phyloP scores from a whole-genome alignment of 2,888 invertebrate genomes.

The Agonopterix alstromeriana region DNA sequence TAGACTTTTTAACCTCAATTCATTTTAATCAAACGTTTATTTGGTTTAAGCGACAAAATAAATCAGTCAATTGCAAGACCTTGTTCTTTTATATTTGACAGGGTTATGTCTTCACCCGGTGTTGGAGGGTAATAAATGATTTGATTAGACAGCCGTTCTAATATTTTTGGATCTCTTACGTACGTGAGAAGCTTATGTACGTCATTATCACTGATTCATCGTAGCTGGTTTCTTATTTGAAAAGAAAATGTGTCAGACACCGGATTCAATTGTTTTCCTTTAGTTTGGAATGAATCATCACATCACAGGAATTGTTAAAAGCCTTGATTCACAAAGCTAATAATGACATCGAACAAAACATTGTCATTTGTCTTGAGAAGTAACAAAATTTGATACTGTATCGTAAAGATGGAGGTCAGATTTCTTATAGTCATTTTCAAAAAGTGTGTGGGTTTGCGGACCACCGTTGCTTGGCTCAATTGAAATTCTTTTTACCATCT shows the following conservation, averaged over 20 bases:
- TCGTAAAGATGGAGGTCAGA: not conserved
- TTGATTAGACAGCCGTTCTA: constrained; percentile 41
- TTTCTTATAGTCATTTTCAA: constrained; percentile 1
- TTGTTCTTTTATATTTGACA: constrained; percentile 5
- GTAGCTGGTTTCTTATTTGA: not conserved
- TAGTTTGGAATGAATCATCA: not conserved
- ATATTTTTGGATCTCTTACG: constrained; percentile 46
- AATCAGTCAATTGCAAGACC: constrained; percentile 9
- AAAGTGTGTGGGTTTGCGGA: not conserved
- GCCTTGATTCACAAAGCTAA: too few species aligned
- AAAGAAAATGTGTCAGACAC: constrained; percentile 3
- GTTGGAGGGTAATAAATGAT: constrained; percentile 35
- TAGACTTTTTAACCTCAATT: constrained; percentile 1
- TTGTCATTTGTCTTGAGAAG: not conserved
- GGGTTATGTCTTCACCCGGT: constrained; percentile 9
- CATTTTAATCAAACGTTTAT: constrained; percentile 8
- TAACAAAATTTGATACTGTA: not conserved
- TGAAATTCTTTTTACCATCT: not conserved
- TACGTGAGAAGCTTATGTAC: constrained; percentile 30
- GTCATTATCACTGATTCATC: constrained; percentile 32
- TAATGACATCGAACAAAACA: too few species aligned
- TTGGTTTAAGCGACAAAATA: constrained; percentile 5
- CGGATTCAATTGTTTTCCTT: constrained; percentile 3
- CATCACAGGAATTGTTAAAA: too few species aligned
- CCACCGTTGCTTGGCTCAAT: not conserved